phyloP scores from a whole-genome alignment of 2,113 vertebrate species.

The Bufo bufo region DNA sequence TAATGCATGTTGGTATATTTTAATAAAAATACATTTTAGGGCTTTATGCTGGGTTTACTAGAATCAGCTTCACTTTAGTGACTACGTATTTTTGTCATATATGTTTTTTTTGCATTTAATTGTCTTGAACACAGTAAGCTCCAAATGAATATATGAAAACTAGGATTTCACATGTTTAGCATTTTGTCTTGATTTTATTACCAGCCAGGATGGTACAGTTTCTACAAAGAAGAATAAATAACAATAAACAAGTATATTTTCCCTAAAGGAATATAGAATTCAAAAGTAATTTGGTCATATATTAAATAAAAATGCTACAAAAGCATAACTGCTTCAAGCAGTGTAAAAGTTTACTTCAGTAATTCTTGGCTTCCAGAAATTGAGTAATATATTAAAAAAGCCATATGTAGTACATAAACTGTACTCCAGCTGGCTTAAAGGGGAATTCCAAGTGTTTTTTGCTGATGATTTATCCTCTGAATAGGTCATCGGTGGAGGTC shows the following conservation, averaged over 20 bases:
- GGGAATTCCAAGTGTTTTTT: too few relatives aligned
- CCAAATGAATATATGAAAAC: not conserved
- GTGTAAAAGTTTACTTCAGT: not conserved
- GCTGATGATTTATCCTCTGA: too few relatives aligned
- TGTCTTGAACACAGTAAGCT: not conserved
- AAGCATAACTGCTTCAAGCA: not conserved
- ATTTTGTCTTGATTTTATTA: constrained; percentile 16
- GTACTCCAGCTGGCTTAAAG: too few relatives aligned
- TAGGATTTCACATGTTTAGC: not conserved
- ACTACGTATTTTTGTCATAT: not conserved
- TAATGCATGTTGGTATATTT: not conserved
- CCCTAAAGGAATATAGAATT: not conserved
- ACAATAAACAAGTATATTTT: not conserved
- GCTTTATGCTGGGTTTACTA: not conserved
- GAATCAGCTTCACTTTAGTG: not conserved
- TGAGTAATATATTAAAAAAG: not conserved
- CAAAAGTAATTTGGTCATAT: constrained; percentile 3
- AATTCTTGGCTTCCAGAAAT: not conserved
- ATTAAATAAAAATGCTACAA: not conserved
- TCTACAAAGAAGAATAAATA: not conserved
- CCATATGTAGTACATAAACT: too few relatives aligned
- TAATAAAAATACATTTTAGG: not conserved
- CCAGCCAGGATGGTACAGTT: not conserved
- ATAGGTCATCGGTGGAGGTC: too few relatives aligned
- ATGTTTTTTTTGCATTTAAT: constrained; percentile 13